These are phyloP conservation scores for Pomacea maculata DNA, from an alignment of 1,140 invertebrate genomes.

Conservation along the genomic window DNA sequence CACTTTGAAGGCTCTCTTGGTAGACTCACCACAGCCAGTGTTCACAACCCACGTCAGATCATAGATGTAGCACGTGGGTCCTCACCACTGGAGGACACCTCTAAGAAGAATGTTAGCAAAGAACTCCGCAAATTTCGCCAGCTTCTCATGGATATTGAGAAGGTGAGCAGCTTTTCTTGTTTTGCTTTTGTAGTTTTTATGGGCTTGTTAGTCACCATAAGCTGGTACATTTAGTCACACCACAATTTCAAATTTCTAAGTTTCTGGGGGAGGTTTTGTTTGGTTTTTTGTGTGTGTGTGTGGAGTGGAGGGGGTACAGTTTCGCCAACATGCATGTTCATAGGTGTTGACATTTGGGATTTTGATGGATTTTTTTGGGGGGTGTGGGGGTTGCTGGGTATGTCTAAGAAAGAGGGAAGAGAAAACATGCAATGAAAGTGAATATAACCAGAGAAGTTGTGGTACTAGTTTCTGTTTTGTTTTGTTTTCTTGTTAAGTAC, in stretches of 20 bases:
- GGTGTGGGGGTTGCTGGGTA: no score
- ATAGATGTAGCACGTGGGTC: slow-evolving; percentile 80
- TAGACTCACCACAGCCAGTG: slow-evolving; percentile 73
- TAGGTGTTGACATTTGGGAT: no score
- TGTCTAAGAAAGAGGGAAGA: no score
- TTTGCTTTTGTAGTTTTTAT: not conserved
- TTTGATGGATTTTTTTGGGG: not conserved
- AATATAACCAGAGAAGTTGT: no score
- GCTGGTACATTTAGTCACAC: not conserved
- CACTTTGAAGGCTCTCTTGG: slow-evolving; percentile 94
- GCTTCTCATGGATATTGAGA: slow-evolving; percentile 82
- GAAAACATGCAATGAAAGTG: no score
- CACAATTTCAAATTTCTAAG: not conserved
- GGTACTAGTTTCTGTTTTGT: no score
- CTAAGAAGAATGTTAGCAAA: slow-evolving; percentile 45
- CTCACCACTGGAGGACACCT: slow-evolving; percentile 59
- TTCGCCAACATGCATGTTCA: not conserved
- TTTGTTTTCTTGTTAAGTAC: no score
- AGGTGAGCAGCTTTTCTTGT: slow-evolving; percentile 61
- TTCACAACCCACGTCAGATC: slow-evolving; percentile 90
- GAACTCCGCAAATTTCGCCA: slow-evolving; percentile 76
- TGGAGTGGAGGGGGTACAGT: not conserved
- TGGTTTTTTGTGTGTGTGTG: not conserved
- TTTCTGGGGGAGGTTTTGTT: not conserved
- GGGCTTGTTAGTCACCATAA: not conserved